Conservation (phyloP, 2,888 invertebrate species). For the Pristionchus entomophagus region DNA sequence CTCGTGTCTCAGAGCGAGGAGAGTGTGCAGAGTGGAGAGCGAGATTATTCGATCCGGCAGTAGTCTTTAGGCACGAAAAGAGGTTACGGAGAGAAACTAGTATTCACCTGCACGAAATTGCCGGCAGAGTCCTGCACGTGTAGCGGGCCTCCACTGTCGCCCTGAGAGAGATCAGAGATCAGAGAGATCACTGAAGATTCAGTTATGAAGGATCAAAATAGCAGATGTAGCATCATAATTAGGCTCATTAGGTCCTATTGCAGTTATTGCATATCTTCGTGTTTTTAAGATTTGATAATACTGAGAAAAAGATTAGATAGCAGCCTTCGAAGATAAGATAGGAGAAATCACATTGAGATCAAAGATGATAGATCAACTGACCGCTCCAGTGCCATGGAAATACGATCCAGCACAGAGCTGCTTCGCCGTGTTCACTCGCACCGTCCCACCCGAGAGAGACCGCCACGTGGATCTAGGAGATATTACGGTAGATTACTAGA, state of each 20-base stretch:
- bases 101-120: conserved; percentile 54
- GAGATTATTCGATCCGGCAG: too few species aligned
- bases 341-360: too few species aligned
- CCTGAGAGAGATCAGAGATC: too few species aligned
- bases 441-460: conserved; percentile 44
- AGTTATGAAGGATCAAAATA: too few species aligned
- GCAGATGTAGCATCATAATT: too few species aligned
- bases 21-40: neutral
- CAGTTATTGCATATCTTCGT: too few species aligned
- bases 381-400: conserved; percentile 63
- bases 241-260: too few species aligned
- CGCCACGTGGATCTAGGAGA: conserved; percentile 14
- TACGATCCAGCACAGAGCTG: conserved; percentile 62
- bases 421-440: conserved; percentile 44
- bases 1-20: neutral
- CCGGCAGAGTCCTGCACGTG: conserved; percentile 53
- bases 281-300: too few species aligned
- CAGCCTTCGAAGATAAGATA: too few species aligned
- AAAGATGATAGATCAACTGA: conserved; percentile 47
- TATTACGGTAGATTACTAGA: neutral
- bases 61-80: too few species aligned
- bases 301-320: too few species aligned
- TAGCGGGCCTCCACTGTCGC: conserved; percentile 65
- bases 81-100: too few species aligned
- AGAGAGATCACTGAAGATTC: neutral